Base-by-base conservation (phyloP, 2,113 vertebrate species). In the Vicugna pacos region DNA sequence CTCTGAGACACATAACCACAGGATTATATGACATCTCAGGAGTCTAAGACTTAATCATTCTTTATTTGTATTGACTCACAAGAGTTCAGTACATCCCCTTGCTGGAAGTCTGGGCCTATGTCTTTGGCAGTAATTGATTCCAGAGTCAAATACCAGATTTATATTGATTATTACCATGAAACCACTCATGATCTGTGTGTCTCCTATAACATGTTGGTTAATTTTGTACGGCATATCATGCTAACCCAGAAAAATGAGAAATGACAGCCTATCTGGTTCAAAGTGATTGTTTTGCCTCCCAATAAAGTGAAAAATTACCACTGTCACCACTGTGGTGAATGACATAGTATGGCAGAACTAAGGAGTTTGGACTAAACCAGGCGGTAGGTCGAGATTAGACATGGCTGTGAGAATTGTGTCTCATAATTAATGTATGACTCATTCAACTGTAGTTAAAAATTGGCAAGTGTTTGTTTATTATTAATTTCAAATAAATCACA, bases 121-220 rank as follows among this genome's bases (percentile, higher is more conserved):
- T 79, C 58, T 98, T 97, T 97, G 91, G 22, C 65, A 42, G 35
- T 97, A 98, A 98, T 96, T 98, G 97, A 98, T 98, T 98, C 96
- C 90, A 95, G 83, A 97, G 96, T 97, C 94, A 97, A 96, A 96
- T 35, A 85, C 20, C 0, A 4, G 86, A 91, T 98, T 98, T 98
- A 97, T 97, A 98, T 97, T 89, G 95, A 95, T 97, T 97, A 93
- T 98, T 98, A 97, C 75, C 83, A 64, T 96, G 94, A 92, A 97
- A 95, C 89, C 79, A 92, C 50, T 67, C 73, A 95, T 97, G 98
- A 98, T 98, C 95, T 97, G 93, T 97, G 88, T 98, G 90, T 42
- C 62, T 87, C 24, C 76, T 96, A 62, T 58, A 97, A 95, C 67
- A 95, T 70, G 82, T 75, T 93, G 56, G 95, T 90, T 86, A 97